phyloP scores from a whole-genome alignment of 1,140 invertebrate genomes.

The Sycophila sp. region DNA sequence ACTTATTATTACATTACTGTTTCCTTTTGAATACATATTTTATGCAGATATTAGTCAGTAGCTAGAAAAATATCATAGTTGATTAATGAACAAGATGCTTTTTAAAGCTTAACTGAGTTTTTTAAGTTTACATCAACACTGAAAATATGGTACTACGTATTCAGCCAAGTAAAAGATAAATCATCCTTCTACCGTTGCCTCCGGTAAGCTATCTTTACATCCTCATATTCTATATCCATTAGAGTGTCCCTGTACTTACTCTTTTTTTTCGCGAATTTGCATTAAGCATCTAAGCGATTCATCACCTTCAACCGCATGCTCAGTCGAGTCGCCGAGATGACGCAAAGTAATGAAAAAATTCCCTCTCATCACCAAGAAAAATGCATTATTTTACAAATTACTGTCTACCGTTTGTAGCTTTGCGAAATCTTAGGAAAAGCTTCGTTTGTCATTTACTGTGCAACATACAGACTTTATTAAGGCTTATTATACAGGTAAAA shows the following conservation, averaged over 20 bases:
- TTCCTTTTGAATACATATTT: too few species aligned
- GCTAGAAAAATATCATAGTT: neutral
- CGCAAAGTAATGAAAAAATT: constrained; percentile 27
- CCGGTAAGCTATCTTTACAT: constrained; percentile 26
- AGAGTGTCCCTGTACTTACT: neutral
- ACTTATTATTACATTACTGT: neutral
- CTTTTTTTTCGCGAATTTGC: constrained; percentile 30
- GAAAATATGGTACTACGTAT: constrained; percentile 1
- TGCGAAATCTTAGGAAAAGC: too few species aligned
- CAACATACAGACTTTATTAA: too few species aligned
- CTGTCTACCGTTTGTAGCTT: neutral
- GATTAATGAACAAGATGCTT: neutral
- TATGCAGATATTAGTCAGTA: too few species aligned
- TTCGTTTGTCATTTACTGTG: too few species aligned
- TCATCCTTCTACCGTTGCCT: constrained; percentile 10
- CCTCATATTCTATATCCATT: constrained; percentile 32
- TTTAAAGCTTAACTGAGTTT: neutral
- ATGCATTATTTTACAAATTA: constrained; percentile 13
- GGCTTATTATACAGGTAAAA: too few species aligned
- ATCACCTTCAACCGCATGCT: constrained; percentile 28
- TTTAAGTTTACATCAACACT: neutral
- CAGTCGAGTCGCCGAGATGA: neutral
- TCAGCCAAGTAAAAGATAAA: constrained; percentile 17
- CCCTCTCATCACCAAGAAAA: neutral
- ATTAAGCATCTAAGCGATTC: constrained; percentile 23